A percentile compares a stretch with the other conserved stretches of the same genome.
These are phyloP conservation scores for Xenotilapia flavipinnis DNA, from an alignment of 2,113 vertebrate species.

Conservation along the genomic window DNA sequence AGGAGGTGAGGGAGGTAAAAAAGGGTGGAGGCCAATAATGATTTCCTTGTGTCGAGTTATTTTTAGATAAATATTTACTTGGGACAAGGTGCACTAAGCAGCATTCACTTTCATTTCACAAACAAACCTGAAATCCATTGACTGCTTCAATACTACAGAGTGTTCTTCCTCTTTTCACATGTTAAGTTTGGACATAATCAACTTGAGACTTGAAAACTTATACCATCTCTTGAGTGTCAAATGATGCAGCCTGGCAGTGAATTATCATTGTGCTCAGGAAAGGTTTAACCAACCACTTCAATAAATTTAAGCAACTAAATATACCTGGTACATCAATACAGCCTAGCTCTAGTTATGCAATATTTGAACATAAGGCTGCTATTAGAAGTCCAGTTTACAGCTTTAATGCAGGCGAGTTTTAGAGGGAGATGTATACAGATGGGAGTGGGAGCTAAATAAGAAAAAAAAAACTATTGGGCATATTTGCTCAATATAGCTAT, in stretches of 20 bases:
- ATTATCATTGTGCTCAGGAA: neutral
- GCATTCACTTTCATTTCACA: slow-evolving; percentile 60
- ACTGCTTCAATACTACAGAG: slow-evolving; percentile 23
- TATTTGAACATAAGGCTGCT: slow-evolving; percentile 9
- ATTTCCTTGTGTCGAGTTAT: slow-evolving; percentile 61
- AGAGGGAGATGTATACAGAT: slow-evolving; percentile 31
- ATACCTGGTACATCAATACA: neutral
- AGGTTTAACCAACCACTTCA: neutral
- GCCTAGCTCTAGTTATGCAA: neutral
- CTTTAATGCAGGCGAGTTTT: slow-evolving; percentile 29
- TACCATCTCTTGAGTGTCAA: neutral
- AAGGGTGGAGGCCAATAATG: slow-evolving; percentile 62
- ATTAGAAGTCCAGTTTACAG: slow-evolving; percentile 17
- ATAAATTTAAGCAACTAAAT: neutral
- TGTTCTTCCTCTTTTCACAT: neutral
- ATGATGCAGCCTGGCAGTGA: neutral
- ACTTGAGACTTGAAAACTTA: neutral
- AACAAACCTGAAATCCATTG: slow-evolving; percentile 56
- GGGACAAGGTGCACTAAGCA: slow-evolving; percentile 38
- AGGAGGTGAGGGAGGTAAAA: slow-evolving; percentile 46
- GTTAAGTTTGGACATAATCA: neutral
- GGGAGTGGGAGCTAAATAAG: slow-evolving; percentile 4
- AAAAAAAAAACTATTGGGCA: neutral
- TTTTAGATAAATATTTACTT: slow-evolving; percentile 73
- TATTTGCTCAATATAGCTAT: neutral